A percentile compares a stretch with the other conserved stretches of the same genome.
These are phyloP conservation scores for Trichogramma pretiosum DNA, from an alignment of 1,140 invertebrate genomes.

Conservation along the genomic window DNA sequence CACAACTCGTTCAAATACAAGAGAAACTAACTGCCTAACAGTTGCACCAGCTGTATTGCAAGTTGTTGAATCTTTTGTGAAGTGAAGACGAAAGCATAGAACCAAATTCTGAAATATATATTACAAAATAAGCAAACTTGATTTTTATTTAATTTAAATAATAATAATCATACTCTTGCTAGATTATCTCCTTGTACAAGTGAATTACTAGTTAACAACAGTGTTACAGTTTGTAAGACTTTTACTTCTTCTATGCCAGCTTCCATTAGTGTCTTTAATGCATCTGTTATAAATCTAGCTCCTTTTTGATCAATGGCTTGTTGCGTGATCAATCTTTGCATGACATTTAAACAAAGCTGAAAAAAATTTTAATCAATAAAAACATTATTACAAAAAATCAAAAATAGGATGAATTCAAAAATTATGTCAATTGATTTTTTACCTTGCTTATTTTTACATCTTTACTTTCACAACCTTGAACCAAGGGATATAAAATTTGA, in stretches of 20 bases:
- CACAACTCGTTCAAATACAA: constrained; percentile 91
- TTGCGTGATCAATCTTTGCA: constrained; percentile 76
- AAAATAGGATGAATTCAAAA: constrained; percentile 4
- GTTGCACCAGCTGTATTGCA: constrained; percentile 96
- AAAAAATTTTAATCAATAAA: constrained; percentile 17
- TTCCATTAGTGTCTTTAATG: constrained; percentile 89
- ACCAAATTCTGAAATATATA: constrained; percentile 69
- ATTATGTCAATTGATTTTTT: constrained; percentile 17
- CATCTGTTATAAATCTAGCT: constrained; percentile 84
- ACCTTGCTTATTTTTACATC: constrained; percentile 92
- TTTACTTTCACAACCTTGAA: constrained; percentile 96
- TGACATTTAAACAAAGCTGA: constrained; percentile 83
- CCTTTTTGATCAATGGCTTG: constrained; percentile 80
- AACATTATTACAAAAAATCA: constrained; percentile 13
- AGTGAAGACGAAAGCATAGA: constrained; percentile 90
- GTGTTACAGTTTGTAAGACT: constrained; percentile 89
- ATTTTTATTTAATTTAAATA: too few species aligned
- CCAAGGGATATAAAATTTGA: constrained; percentile 92
- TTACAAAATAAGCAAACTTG: background rate
- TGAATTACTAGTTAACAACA: constrained; percentile 87
- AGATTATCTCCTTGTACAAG: constrained; percentile 88
- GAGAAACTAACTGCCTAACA: constrained; percentile 88
- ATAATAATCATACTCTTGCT: constrained; percentile 59
- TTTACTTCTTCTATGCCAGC: constrained; percentile 88
- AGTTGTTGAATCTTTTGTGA: constrained; percentile 85